phyloP scores from a whole-genome alignment of 2,888 invertebrate genomes.

The Melanotus villosus region DNA sequence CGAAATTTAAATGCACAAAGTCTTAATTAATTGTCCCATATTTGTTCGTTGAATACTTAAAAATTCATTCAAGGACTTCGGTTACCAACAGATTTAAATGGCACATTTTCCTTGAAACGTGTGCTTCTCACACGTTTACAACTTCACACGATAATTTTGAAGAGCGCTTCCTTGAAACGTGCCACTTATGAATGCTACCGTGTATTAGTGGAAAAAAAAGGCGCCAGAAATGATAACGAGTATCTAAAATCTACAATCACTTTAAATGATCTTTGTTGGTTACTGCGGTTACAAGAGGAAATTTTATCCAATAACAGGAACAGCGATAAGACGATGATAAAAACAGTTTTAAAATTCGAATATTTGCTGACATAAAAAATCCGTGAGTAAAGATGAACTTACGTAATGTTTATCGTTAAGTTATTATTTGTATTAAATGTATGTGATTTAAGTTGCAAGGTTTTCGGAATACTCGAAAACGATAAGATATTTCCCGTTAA shows the following conservation, averaged over 20 bases:
- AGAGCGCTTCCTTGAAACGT: too few relatives aligned
- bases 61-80: too few relatives aligned
- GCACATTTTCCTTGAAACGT: too few relatives aligned
- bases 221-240: constrained; percentile 1
- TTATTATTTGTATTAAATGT: constrained; percentile 8
- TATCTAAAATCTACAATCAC: neutral
- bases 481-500: neutral
- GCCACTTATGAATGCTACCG: too few relatives aligned
- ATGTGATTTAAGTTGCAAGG: constrained; percentile 9
- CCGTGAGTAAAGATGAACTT: constrained; percentile 16
- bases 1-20: too few relatives aligned
- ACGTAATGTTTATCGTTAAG: constrained; percentile 8
- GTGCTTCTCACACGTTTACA: too few relatives aligned
- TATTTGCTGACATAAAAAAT: neutral
- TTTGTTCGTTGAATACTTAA: too few relatives aligned
- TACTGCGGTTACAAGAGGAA: neutral
- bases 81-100: too few relatives aligned
- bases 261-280: neutral
- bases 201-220: too few relatives aligned
- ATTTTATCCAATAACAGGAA: constrained; percentile 15
- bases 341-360: constrained; percentile 13
- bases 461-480: constrained; percentile 15
- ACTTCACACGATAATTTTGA: too few relatives aligned
- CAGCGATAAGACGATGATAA: neutral
- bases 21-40: too few relatives aligned